phyloP scores from a whole-genome alignment of 1,140 invertebrate species.

The Heterodera schachtii region DNA sequence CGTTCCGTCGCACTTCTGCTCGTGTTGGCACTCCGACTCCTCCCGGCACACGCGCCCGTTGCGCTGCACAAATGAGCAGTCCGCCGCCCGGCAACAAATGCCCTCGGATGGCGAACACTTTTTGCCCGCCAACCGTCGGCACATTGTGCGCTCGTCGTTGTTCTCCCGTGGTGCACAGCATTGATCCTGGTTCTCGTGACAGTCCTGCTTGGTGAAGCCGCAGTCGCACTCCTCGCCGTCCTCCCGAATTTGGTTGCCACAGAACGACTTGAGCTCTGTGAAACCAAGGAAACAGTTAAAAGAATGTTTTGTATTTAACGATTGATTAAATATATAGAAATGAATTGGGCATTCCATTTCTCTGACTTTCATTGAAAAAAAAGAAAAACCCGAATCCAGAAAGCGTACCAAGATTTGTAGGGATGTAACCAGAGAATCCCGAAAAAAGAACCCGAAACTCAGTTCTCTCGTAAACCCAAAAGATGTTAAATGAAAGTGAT shows the following conservation, averaged over 20 bases:
- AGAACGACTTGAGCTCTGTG: slow-evolving; percentile 86
- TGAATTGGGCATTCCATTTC: background rate
- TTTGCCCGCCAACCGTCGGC: slow-evolving; percentile 76
- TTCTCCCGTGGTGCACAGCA: slow-evolving; percentile 83
- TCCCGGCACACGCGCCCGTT: slow-evolving; percentile 33
- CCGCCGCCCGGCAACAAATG: slow-evolving; percentile 81
- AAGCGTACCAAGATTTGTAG: no score
- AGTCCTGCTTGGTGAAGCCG: slow-evolving; percentile 90
- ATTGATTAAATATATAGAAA: background rate
- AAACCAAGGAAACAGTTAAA: slow-evolving; percentile 67
- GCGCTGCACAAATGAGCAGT: slow-evolving; percentile 74
- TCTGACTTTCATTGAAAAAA: no score
- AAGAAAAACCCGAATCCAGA: no score
- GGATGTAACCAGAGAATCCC: no score
- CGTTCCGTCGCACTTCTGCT: slow-evolving; percentile 73
- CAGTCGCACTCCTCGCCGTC: slow-evolving; percentile 95
- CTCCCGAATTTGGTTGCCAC: slow-evolving; percentile 98
- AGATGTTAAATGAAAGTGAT: no score
- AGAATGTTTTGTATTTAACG: background rate
- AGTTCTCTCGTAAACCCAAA: no score
- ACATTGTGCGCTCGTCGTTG: slow-evolving; percentile 72
- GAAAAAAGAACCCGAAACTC: no score
- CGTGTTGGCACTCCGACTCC: slow-evolving; percentile 63
- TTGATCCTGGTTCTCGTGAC: slow-evolving; percentile 73
- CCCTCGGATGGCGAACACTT: slow-evolving; percentile 93